Base-by-base conservation (phyloP, 1,140 invertebrate species). In the Sinella curviseta region DNA sequence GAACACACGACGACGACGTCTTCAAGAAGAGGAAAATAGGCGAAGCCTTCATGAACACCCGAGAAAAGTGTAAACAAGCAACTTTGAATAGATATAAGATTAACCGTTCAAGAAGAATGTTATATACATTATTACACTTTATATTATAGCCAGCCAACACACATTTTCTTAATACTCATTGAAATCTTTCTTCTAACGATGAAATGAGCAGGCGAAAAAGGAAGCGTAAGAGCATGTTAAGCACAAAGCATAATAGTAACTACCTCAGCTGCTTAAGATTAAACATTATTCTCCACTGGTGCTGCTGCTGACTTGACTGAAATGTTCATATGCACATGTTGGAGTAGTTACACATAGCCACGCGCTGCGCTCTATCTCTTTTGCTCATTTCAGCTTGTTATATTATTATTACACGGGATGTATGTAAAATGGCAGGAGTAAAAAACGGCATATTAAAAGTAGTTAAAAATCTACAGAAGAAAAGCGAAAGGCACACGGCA, bases 221-320 rank as follows among this genome's bases (percentile, higher is more conserved):
- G n/a, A n/a, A n/a, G n/a, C n/a, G n/a, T n/a, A n/a, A n/a, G n/a
- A n/a, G n/a, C n/a, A n/a, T n/a, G n/a, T n/a, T n/a, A n/a, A n/a
- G n/a, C n/a, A n/a, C n/a, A n/a, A n/a, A n/a, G n/a, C n/a, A n/a
- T n/a, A n/a, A n/a, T n/a, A n/a, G n/a, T 70, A 17, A 60, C 57
- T 33, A 70, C 31, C 65, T 70, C 65, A 70, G 65, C 65, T 70
- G 65, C 65, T 70, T 14, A 70, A 70, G 65, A 70, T 70, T 70
- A 70, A 70, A 30, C 31, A 70, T 24, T 70, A 70, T 70, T 70
- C 57, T 48, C 39, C 39, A 48, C 39, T 48, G 20, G 8, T 48
- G 20, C 39, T 48, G 8, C 8, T 12, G 39, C 39, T 48, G 39
- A 48, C 20, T 48, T 48, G 20, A 48, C 39, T 12, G 39, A 48